Conservation (phyloP, 2,888 invertebrate genomes). For the Thecophora atra region DNA sequence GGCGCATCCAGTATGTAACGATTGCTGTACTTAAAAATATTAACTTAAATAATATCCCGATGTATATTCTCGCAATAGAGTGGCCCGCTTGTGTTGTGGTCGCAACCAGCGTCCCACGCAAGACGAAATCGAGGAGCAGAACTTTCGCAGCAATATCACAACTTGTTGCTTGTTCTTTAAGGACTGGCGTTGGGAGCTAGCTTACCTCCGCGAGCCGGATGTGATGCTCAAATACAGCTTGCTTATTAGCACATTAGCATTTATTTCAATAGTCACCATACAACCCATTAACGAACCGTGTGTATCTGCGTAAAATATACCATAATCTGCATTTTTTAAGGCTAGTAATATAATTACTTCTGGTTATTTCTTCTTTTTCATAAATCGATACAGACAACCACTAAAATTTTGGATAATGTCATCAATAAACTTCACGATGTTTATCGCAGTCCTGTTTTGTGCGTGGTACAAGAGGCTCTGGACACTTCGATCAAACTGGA, state of each 20-base stretch:
- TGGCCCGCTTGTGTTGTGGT: conserved; percentile 57
- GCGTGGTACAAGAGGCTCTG: conserved; percentile 82
- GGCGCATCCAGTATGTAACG: conserved; percentile 75
- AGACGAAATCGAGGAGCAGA: conserved; percentile 63
- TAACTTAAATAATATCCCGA: too few species aligned
- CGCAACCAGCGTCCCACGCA: conserved; percentile 59
- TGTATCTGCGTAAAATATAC: conserved; percentile 40
- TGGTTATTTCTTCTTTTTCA: neutral
- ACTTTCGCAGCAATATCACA: conserved; percentile 64
- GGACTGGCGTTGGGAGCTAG: conserved; percentile 74
- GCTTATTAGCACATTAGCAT: conserved; percentile 70
- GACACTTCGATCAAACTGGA: conserved; percentile 66
- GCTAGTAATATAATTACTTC: neutral
- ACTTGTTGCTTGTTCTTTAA: conserved; percentile 73
- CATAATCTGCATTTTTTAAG: neutral
- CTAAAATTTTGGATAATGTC: conserved; percentile 68
- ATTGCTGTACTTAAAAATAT: too few species aligned
- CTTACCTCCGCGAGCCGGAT: conserved; percentile 80
- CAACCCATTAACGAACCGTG: conserved; percentile 70
- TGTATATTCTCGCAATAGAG: conserved; percentile 48
- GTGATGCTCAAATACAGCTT: conserved; percentile 86
- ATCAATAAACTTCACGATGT: conserved; percentile 64
- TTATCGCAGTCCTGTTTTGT: conserved; percentile 73
- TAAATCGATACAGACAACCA: conserved; percentile 49
- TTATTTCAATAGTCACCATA: conserved; percentile 71